These are phyloP conservation scores for Chromis chromis DNA, from an alignment of 2,797 vertebrate species.

Conservation along the genomic window DNA sequence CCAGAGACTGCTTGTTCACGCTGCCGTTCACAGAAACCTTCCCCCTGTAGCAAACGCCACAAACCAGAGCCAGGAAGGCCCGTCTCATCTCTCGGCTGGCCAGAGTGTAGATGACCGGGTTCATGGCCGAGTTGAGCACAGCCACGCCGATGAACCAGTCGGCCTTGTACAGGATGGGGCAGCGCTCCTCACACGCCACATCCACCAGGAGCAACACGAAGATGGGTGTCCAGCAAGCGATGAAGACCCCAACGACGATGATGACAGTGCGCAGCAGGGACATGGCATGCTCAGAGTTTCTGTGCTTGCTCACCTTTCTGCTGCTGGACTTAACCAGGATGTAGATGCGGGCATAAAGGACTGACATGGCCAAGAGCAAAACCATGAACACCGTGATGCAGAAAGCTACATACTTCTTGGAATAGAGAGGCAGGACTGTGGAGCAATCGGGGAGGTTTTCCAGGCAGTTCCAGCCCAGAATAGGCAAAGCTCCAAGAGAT, in stretches of 20 bases:
- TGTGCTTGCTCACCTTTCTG: conserved; percentile 91
- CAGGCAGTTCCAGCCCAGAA: conserved; percentile 97
- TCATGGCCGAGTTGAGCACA: conserved; percentile 95
- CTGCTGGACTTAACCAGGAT: conserved; percentile 94
- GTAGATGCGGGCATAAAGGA: conserved; percentile 94
- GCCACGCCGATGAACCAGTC: conserved; percentile 93
- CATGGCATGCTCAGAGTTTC: conserved; percentile 92
- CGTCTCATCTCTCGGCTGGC: conserved; percentile 96
- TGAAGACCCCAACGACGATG: conserved; percentile 95
- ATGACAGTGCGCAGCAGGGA: conserved; percentile 94
- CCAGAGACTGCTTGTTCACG: conserved; percentile 79
- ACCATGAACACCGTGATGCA: conserved; percentile 91
- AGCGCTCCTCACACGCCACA: conserved; percentile 88
- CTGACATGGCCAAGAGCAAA: conserved; percentile 89
- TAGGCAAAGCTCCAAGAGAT: conserved; percentile 91
- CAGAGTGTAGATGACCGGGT: conserved; percentile 95
- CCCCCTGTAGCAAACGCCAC: conserved; percentile 82
- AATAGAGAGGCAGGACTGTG: conserved; percentile 93
- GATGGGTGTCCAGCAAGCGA: conserved; percentile 94
- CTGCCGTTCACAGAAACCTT: conserved; percentile 62
- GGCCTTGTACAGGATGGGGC: conserved; percentile 87
- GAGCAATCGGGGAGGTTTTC: conserved; percentile 91
- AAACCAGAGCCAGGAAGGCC: conserved; percentile 91
- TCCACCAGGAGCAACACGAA: conserved; percentile 93
- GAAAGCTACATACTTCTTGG: conserved; percentile 94